Evolutionary conservation across 2,113 vertebrate species (phyloP), one percentile per base, ranked within the genome.

Genomic region (Ardeotis arabs): DNA sequence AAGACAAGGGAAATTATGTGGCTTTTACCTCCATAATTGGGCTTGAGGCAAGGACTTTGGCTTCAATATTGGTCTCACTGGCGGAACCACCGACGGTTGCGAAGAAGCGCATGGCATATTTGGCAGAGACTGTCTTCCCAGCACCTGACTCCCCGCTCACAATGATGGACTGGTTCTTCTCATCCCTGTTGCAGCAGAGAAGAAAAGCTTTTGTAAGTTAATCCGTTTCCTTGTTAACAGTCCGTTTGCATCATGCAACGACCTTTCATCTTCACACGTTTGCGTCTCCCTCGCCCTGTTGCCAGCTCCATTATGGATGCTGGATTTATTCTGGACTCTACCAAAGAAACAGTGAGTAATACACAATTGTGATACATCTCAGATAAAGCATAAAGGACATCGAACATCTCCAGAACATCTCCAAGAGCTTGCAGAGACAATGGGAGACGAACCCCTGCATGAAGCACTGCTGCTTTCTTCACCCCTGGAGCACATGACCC

Each of bases 131-230:
- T 0, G 99, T 99, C 97, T 99, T 99, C 8, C 99, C 99, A 0
- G 99, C 99, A 49, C 99, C 99, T 0, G 99, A 99, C 82, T 99
- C 99, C 12, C 99, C 99, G 0, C 99, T 99, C 16, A 99, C 99
- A 0, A 99, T 99, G 96, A 99, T 99, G 72, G 99, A 99, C 96
- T 99, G 99, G 96, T 99, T 99, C 98, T 98, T 99, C 97, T 99
- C 99, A 25, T 99, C 99, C 95, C 99, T 99, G 96, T 24, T 35
- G 68, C 1, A 5, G 31, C n/a, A 87, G 10, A 93, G 25, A 56
- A 95, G 15, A 85, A 93, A 64, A 23, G 24, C 23, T 33, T 39
- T 44, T 21, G 5, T 14, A 9, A 45, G 10, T 23, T 6, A 33
- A 64, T 3, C 22, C 3, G 0, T 37, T n/a, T 14, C 8, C 31